phyloP scores from a whole-genome alignment of 2,113 vertebrate species.

The Girardinichthys multiradiatus region DNA sequence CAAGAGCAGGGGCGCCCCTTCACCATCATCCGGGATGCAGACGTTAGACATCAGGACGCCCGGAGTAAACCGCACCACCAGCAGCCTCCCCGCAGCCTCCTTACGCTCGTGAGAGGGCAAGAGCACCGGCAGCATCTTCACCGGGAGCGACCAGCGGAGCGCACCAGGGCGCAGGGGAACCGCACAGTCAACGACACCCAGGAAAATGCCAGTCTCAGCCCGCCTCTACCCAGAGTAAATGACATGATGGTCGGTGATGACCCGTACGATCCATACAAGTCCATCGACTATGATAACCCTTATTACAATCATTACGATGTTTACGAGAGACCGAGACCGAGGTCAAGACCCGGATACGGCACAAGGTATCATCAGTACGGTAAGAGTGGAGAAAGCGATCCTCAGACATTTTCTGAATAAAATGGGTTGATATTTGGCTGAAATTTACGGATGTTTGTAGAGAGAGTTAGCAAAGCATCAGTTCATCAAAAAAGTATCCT shows the following conservation, averaged over 20 bases:
- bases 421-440: background rate
- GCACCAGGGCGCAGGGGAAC: constrained; percentile 34
- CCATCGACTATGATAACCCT: constrained; percentile 89
- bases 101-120: constrained; percentile 57
- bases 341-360: constrained; percentile 89
- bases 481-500: no score
- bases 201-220: constrained; percentile 42
- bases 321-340: constrained; percentile 86
- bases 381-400: constrained; percentile 72
- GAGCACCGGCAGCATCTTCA: constrained; percentile 57
- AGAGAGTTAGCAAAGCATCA: background rate
- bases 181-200: constrained; percentile 56
- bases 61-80: constrained; percentile 34
- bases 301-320: constrained; percentile 95
- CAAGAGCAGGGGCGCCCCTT: constrained; percentile 73
- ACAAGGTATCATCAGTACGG: constrained; percentile 93
- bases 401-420: no score
- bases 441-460: background rate
- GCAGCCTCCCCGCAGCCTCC: constrained; percentile 54
- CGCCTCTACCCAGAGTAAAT: constrained; percentile 62
- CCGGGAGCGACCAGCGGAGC: constrained; percentile 22
- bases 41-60: constrained; percentile 41
- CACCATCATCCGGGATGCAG: constrained; percentile 75
- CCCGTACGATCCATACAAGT: constrained; percentile 93
- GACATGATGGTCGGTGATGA: constrained; percentile 94